Evolutionary conservation across 2,888 invertebrate genomes (phyloP).

Genomic region (Unio delphinus): DNA sequence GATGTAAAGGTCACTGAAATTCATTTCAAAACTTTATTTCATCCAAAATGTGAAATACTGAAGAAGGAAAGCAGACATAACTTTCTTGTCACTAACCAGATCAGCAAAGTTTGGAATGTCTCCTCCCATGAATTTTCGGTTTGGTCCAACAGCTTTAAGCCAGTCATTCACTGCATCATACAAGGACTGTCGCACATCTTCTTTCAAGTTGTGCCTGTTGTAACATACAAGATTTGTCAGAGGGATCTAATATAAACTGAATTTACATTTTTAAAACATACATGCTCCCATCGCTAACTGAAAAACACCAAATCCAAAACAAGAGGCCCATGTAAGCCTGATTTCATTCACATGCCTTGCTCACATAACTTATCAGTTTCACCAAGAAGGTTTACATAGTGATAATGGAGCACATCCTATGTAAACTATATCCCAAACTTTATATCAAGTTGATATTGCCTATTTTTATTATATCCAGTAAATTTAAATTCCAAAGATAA

Average conservation of each 20-base stretch:
- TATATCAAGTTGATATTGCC: too few relatives aligned
- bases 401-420: too few relatives aligned
- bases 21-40: too few relatives aligned
- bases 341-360: background rate
- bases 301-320: background rate
- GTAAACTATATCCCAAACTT: too few relatives aligned
- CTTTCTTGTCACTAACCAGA: slow-evolving; percentile 73
- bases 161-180: slow-evolving; percentile 91
- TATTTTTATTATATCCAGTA: too few relatives aligned
- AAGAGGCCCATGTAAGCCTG: background rate
- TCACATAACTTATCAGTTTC: background rate
- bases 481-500: too few relatives aligned
- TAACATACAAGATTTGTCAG: background rate
- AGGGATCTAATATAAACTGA: background rate
- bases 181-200: slow-evolving; percentile 90
- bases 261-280: background rate
- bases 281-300: background rate
- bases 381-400: too few relatives aligned
- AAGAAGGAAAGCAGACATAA: too few relatives aligned
- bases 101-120: slow-evolving; percentile 90
- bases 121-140: slow-evolving; percentile 90
- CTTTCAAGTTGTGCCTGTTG: slow-evolving; percentile 83
- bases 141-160: slow-evolving; percentile 77
- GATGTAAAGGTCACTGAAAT: too few relatives aligned
- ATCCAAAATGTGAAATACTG: too few relatives aligned